phyloP scores from a whole-genome alignment of 1,140 invertebrate genomes.

The Drosophila trapezifrons region DNA sequence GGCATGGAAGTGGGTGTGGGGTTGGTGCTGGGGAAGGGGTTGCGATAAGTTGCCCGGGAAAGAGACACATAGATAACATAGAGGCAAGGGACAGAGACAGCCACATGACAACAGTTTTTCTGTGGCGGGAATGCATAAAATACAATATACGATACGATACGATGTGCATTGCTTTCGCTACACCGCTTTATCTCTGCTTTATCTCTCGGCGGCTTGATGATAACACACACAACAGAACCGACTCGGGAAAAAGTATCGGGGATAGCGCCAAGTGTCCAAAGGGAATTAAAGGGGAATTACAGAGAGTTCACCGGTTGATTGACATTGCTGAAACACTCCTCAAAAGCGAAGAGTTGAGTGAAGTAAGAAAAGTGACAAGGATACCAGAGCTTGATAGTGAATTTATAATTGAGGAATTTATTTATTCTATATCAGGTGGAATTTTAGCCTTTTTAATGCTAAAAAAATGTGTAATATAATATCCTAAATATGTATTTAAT shows the following conservation, averaged over 20 bases:
- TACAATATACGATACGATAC: conserved; percentile 4
- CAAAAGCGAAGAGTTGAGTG: not conserved
- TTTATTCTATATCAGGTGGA: not conserved
- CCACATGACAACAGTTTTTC: conserved; percentile 30
- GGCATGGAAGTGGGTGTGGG: not conserved
- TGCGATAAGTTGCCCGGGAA: conserved; percentile 36
- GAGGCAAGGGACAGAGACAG: not conserved
- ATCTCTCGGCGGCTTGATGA: conserved; percentile 20
- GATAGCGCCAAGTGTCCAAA: conserved; percentile 6
- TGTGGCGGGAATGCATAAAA: conserved; percentile 34
- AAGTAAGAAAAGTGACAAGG: not conserved
- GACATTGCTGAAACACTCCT: conserved; percentile 4
- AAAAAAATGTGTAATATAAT: not conserved
- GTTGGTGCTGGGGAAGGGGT: not conserved
- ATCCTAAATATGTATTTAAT: not conserved
- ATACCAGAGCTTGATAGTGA: not conserved
- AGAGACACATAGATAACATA: conserved; percentile 23
- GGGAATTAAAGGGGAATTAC: conserved; percentile 18
- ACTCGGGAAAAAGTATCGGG: not conserved
- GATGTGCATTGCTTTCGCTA: conserved; percentile 33
- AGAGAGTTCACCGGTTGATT: conserved; percentile 26
- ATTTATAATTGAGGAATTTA: not conserved
- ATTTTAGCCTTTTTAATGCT: not conserved
- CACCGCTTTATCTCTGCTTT: conserved; percentile 25
- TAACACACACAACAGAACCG: conserved; percentile 8